Evolutionary conservation across 2,888 invertebrate genomes (phyloP).

Genomic region (Synanthedon andrenaeformis): DNA sequence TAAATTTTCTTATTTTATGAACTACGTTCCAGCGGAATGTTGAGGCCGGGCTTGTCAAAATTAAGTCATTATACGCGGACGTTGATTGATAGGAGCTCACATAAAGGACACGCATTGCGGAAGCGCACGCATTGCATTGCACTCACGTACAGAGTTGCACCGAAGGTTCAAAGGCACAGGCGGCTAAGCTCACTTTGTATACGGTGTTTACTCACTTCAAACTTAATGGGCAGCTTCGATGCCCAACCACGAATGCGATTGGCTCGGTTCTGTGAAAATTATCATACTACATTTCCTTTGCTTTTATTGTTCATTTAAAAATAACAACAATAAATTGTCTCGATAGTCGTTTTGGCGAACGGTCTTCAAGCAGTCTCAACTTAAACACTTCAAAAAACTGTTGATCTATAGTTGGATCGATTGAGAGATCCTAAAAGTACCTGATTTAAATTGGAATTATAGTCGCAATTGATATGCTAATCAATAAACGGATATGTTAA

Average conservation of each 20-base stretch:
- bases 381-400: too few species aligned
- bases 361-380: too few species aligned
- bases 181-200: background rate
- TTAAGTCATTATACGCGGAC: slow-evolving; percentile 61
- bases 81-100: slow-evolving; percentile 54
- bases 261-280: too few species aligned
- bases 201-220: background rate
- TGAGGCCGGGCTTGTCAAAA: slow-evolving; percentile 43
- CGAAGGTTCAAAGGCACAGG: background rate
- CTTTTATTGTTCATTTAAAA: too few species aligned
- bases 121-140: slow-evolving; percentile 44
- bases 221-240: background rate
- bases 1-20: slow-evolving; percentile 41
- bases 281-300: too few species aligned
- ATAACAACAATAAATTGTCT: too few species aligned
- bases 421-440: too few species aligned
- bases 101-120: slow-evolving; percentile 49
- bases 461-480: too few species aligned
- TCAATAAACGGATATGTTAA: too few species aligned
- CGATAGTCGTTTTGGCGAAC: too few species aligned
- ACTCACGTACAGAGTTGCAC: slow-evolving; percentile 22
- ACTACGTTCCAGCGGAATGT: slow-evolving; percentile 29
- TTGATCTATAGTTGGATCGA: too few species aligned
- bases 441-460: too few species aligned
- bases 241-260: background rate